These are phyloP conservation scores for Acronicta psi DNA, from an alignment of 2,888 invertebrate species.

Conservation along the genomic window DNA sequence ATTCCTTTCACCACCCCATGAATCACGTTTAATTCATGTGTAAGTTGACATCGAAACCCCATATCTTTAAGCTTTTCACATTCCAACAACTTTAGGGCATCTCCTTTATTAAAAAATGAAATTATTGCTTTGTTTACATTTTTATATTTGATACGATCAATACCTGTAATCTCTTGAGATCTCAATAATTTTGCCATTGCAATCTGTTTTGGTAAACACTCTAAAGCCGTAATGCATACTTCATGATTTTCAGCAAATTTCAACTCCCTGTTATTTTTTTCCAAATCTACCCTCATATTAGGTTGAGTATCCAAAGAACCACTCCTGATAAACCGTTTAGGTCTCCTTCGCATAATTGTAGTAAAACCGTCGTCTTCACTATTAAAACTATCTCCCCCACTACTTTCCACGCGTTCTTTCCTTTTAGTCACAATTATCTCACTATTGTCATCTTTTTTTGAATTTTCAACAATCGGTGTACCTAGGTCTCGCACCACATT, in stretches of 20 bases:
- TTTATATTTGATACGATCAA: constrained; percentile 42
- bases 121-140: constrained; percentile 36
- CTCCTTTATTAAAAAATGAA: constrained; percentile 21
- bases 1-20: constrained; percentile 37
- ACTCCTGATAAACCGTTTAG: constrained; percentile 5
- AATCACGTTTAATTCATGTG: constrained; percentile 16
- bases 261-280: neutral
- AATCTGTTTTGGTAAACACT: constrained; percentile 42
- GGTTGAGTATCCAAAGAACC: constrained; percentile 1
- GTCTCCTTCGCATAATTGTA: constrained; percentile 7
- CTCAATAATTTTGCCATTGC: constrained; percentile 41
- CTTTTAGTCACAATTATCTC: no score
- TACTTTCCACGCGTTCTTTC: no score
- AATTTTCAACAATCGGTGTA: no score
- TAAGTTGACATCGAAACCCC: constrained; percentile 24
- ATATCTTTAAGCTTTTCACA: constrained; percentile 31
- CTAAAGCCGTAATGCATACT: constrained; percentile 27
- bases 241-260: constrained; percentile 8
- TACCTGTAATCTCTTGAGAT: constrained; percentile 33
- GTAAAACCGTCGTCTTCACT: constrained; percentile 12
- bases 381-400: neutral
- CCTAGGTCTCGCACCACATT: no score
- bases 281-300: constrained; percentile 8
- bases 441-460: no score
- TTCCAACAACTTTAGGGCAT: constrained; percentile 29